Evolutionary conservation across 2,113 vertebrate species (phyloP).

Genomic region (Dolichallabes microphthalmus): DNA sequence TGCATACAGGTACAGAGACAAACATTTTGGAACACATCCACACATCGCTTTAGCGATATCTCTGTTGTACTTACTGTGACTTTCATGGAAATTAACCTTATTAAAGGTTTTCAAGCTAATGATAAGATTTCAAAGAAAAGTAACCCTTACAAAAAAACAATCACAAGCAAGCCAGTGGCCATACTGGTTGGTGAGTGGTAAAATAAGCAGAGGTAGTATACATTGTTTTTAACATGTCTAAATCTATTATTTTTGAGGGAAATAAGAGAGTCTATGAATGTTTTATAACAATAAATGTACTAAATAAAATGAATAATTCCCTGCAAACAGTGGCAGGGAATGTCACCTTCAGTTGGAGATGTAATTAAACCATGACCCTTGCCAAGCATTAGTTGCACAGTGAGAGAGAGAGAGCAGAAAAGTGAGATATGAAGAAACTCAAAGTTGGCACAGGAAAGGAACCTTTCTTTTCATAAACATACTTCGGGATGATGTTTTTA

Average conservation of each 20-base stretch:
- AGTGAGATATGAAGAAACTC: neutral
- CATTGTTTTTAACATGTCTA: no score
- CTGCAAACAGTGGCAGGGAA: neutral
- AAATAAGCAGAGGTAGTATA: neutral
- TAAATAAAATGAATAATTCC: slow-evolving; percentile 1
- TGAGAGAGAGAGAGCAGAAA: neutral
- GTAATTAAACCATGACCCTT: neutral
- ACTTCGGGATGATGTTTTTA: neutral
- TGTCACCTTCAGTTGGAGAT: neutral
- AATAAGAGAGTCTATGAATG: neutral
- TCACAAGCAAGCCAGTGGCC: neutral
- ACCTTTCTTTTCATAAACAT: neutral
- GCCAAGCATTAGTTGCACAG: neutral
- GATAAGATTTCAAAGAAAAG: neutral
- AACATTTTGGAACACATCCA: neutral
- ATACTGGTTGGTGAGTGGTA: no score
- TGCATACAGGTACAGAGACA: neutral
- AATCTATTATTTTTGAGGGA: neutral
- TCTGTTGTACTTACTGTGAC: neutral
- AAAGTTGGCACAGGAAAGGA: neutral
- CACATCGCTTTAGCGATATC: neutral
- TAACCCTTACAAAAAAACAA: neutral
- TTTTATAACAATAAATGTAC: neutral
- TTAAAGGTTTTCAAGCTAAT: neutral
- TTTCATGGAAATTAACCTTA: neutral